Base-by-base conservation (phyloP, 2,888 invertebrate genomes). In the Gasteruption jaculator region DNA sequence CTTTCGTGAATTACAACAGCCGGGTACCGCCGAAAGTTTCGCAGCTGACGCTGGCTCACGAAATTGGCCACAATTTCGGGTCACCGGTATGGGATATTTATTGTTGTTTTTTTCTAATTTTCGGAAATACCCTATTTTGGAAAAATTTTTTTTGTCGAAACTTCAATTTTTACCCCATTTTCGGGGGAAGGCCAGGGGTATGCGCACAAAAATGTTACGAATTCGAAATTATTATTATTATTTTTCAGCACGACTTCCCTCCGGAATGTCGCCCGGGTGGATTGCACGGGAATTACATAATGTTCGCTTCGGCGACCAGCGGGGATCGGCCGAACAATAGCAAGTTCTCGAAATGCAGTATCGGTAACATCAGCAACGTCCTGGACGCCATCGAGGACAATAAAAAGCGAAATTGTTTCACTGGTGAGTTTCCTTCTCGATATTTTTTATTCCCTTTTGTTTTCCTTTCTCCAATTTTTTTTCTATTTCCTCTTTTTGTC, bases 251-350 rank as follows among this genome's bases (percentile, higher is more conserved):
- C 73, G 95, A 96, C 73, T 92, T 87, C 73, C 92, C 92, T 1
- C 82, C 83, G 14, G 88, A 91, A 60, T 91, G 91, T 70, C 80
- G 92, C 46, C 91, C 95, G 1, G 93, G 94, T 43, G 91, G 94
- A 6, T 78, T 86, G 22, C 83, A 82, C 51, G 99, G 99, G 41
- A 99, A 99, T 78, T 99, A 82, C 73, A 99, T 99, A 61, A 99
- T 99, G 99, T 99, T 96, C 73, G 94, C 96, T 11, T 95, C 95
- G 35, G 99, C 99, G 6, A 99, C 99, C 0, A 93, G 93, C 48
- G 99, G 99, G 36, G 96, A 97, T 75, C 82, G 94, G 39, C 89
- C 91, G 7, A 97, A 99, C 76, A 99, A 99, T 74, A 94, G 93
- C 61, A 88, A 91, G 66, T 99, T 99, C 77, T 94, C 93, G 1